Evolutionary conservation across 2,888 invertebrate genomes (phyloP), one percentile per base, ranked within the genome.

Genomic region (Hemaris fuciformis): DNA sequence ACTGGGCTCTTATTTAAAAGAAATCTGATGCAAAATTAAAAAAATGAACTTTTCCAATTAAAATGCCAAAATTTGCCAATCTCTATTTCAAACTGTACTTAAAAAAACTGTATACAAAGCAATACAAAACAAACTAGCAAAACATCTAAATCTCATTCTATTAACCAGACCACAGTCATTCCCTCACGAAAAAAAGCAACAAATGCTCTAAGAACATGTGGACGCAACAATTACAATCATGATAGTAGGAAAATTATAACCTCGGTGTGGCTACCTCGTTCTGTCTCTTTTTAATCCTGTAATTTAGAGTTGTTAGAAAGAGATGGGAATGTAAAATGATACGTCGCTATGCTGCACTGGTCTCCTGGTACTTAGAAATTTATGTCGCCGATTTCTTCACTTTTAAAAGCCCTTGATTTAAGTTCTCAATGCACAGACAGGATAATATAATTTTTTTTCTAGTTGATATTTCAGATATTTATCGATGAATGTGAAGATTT

Each of bases 231-330:
- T 85, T 83, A 84, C 76, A 31, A 53, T 53, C 65, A 71, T 77
- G 77, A 81, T 82, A 76, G 76, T 72, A 64, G 68, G 79, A 75
- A 83, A 83, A 84, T 84, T 79, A 80, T 77, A 77, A 67, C 76
- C 65, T 63, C 70, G 63, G 63, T 66, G 7, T 4, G 15, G 53
- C 75, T 82, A 74, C 80, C 77, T 74, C 70, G 62, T 77, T 62
- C 61, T 62, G 38, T 83, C 80, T 66, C 71, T 66, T 68, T 81
- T 71, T 65, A 53, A 31, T 53, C 8, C 18, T 53, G 18, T 53
- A 53, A 53, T 62, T 62, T 57, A 63, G 60, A 64, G 63, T 66
- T 48, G 61, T 61, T 56, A 57, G 62, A 57, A 31, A 64, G 66
- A 56, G 69, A 70, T 57, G 66, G 60, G 57, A 53, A 64, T 62